These are phyloP conservation scores for Pteropus alecto DNA, from an alignment of 2,113 vertebrate genomes.

Conservation along the genomic window DNA sequence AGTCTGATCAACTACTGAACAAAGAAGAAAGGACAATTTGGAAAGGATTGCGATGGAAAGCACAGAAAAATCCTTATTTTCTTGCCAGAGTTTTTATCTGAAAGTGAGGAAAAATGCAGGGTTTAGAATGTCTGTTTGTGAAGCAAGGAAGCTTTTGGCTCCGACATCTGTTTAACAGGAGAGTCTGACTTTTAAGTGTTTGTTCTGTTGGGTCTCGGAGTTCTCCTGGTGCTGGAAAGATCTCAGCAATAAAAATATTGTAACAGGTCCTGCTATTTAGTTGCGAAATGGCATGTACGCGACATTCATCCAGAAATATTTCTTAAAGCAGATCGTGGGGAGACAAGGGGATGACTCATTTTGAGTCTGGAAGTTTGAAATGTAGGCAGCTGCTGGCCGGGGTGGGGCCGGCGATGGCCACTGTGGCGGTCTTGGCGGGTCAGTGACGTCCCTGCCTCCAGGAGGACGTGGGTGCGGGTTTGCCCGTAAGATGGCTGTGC, in stretches of 20 bases:
- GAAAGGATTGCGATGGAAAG: slow-evolving; percentile 76
- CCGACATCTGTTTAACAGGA: slow-evolving; percentile 78
- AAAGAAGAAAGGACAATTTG: slow-evolving; percentile 67
- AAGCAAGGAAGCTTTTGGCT: slow-evolving; percentile 76
- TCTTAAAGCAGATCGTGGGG: neutral
- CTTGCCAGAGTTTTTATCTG: slow-evolving; percentile 81
- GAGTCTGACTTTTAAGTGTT: slow-evolving; percentile 72
- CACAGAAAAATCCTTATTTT: slow-evolving; percentile 77
- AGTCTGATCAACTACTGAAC: slow-evolving; percentile 74
- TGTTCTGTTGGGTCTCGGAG: slow-evolving; percentile 72
- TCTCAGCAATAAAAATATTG: slow-evolving; percentile 67
- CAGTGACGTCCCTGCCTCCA: no score
- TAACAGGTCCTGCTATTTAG: slow-evolving; percentile 41
- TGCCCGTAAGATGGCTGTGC: neutral
- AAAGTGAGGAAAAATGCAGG: slow-evolving; percentile 58
- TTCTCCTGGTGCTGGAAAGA: slow-evolving; percentile 67
- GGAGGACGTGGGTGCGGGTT: neutral
- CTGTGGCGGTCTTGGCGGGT: no score
- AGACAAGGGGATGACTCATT: neutral
- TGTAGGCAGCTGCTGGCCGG: neutral
- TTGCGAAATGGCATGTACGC: slow-evolving; percentile 24
- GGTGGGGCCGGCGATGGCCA: neutral
- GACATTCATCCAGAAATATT: slow-evolving; percentile 48
- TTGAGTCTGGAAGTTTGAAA: slow-evolving; percentile 34
- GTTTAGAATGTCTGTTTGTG: slow-evolving; percentile 73